Percentiles rank a stretch among this genome's conserved stretches.
These are phyloP conservation scores for Oreochromis grahami DNA, from an alignment of 2,797 vertebrate species.

Conservation along the genomic window DNA sequence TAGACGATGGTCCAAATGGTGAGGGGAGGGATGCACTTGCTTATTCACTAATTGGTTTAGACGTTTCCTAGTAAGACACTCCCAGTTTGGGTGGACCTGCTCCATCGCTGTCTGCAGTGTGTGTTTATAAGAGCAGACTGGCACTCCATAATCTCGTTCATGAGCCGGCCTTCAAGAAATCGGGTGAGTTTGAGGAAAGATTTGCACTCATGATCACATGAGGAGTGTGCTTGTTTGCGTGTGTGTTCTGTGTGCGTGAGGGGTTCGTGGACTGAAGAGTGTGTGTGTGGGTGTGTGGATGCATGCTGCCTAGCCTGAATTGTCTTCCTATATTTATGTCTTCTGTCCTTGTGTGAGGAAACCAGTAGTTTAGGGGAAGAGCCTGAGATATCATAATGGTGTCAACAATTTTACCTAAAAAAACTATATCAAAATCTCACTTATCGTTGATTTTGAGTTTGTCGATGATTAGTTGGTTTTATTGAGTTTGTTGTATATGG, in stretches of 20 bases:
- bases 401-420: not conserved
- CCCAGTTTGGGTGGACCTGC: slow-evolving; percentile 78
- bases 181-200: slow-evolving; percentile 81
- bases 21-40: slow-evolving; percentile 59
- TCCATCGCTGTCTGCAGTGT: slow-evolving; percentile 56
- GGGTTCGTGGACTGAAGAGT: not conserved
- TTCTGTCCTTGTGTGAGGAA: slow-evolving; percentile 3
- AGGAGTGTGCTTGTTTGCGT: not conserved
- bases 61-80: slow-evolving; percentile 82
- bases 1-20: slow-evolving; percentile 43
- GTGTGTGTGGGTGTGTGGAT: slow-evolving; percentile 22
- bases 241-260: not conserved
- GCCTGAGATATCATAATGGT: not conserved
- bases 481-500: not conserved
- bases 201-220: slow-evolving; percentile 1
- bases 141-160: slow-evolving; percentile 63
- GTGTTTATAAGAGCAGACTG: slow-evolving; percentile 75
- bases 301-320: slow-evolving; percentile 67
- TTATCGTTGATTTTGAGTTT: not conserved
- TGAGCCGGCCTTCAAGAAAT: slow-evolving; percentile 79
- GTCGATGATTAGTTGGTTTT: not conserved
- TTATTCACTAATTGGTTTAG: slow-evolving; percentile 83
- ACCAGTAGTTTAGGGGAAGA: not conserved
- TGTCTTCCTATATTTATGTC: slow-evolving; percentile 11
- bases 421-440: not conserved